Evolutionary conservation across 2,888 invertebrate genomes (phyloP).

Genomic region (Epistrophella euchroma): DNA sequence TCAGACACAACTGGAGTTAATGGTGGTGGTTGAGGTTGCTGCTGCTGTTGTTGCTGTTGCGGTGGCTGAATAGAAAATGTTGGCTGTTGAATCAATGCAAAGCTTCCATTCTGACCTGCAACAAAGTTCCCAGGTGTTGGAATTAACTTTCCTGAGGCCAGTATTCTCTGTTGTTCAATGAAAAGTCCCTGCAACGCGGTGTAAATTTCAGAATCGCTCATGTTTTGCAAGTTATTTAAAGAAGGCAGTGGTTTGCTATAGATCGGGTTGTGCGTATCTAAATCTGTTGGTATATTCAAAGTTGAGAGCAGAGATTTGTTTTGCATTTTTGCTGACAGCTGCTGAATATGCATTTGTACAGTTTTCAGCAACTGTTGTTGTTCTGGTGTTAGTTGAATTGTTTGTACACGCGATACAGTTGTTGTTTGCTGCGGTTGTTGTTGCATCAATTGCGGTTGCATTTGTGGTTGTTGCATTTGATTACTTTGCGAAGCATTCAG

Average conservation of each 20-base stretch:
- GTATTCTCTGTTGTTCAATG: constrained; percentile 89
- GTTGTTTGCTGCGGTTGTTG: constrained; percentile 80
- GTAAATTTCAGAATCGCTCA: constrained; percentile 85
- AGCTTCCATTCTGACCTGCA: constrained; percentile 81
- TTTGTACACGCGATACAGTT: constrained; percentile 87
- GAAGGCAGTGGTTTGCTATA: constrained; percentile 83
- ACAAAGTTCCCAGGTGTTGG: constrained; percentile 84
- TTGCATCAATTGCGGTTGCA: constrained; percentile 76
- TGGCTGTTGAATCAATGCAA: constrained; percentile 78
- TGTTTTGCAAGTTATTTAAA: constrained; percentile 81
- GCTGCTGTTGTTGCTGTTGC: constrained; percentile 56
- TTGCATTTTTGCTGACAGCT: constrained; percentile 85
- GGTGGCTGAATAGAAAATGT: constrained; percentile 58
- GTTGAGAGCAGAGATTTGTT: constrained; percentile 82
- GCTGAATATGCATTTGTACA: constrained; percentile 89
- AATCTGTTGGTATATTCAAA: constrained; percentile 81
- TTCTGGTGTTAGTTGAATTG: constrained; percentile 89
- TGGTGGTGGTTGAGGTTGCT: constrained; percentile 47
- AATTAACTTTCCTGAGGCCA: constrained; percentile 89
- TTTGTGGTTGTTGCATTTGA: constrained; percentile 76
- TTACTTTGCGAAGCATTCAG: constrained; percentile 62
- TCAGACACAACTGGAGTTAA: constrained; percentile 32
- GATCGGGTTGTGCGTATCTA: constrained; percentile 81
- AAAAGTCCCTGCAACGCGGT: constrained; percentile 86
- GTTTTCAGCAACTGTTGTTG: constrained; percentile 88